Percentiles rank a stretch among this genome's conserved stretches.
Conservation (phyloP, 1,140 invertebrate genomes). For the Amphibalanus amphitrite region DNA sequence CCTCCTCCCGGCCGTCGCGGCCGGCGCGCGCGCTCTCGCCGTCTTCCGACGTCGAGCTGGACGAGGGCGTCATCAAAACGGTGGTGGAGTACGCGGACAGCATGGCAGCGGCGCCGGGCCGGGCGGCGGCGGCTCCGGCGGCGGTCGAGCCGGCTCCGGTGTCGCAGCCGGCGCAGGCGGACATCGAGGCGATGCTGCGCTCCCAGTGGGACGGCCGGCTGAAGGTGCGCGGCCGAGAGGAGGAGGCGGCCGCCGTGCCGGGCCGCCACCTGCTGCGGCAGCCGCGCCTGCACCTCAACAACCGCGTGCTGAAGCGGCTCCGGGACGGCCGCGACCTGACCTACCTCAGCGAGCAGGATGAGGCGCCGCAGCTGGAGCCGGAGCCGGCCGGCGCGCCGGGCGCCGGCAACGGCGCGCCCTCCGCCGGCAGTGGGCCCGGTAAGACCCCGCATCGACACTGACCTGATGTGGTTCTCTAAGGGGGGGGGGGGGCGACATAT, state of each 20-base stretch:
- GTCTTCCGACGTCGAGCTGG: background rate
- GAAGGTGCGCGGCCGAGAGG: conserved; percentile 13
- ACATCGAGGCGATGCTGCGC: background rate
- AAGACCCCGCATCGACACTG: too few relatives aligned
- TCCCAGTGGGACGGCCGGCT: conserved; percentile 4
- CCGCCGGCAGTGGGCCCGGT: too few relatives aligned
- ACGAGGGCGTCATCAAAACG: background rate
- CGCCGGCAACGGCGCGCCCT: too few relatives aligned
- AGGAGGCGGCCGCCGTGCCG: conserved; percentile 11
- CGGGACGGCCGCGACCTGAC: conserved; percentile 8
- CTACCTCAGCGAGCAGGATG: background rate
- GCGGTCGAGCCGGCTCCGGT: background rate
- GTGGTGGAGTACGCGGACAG: background rate
- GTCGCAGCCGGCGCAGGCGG: background rate
- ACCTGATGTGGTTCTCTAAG: too few relatives aligned
- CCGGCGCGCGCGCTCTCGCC: background rate
- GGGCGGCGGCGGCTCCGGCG: background rate
- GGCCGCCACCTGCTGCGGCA: conserved; percentile 19
- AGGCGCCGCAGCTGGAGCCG: background rate
- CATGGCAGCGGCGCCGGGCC: conserved; percentile 6
- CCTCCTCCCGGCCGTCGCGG: too few relatives aligned
- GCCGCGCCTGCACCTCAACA: conserved; percentile 20
- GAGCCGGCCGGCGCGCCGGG: background rate
- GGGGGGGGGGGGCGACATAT: too few relatives aligned
- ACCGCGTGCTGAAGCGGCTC: conserved; percentile 17